These are phyloP conservation scores for Lepidurus couesii DNA, from an alignment of 1,140 invertebrate species.

Conservation along the genomic window DNA sequence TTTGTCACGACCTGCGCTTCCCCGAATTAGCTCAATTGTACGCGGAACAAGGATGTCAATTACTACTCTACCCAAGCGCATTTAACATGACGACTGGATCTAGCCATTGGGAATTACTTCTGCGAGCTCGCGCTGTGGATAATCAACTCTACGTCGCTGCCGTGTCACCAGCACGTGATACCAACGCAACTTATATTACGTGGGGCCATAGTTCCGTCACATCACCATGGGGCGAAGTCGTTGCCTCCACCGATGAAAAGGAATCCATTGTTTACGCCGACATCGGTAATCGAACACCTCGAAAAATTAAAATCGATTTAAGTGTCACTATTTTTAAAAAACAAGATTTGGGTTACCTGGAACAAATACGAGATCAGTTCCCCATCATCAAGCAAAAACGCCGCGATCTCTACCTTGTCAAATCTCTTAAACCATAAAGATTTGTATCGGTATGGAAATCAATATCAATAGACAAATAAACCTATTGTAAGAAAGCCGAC, in stretches of 20 bases:
- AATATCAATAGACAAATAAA: background rate
- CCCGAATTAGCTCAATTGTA: slow-evolving; percentile 80
- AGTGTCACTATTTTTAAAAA: slow-evolving; percentile 37
- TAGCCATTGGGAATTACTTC: slow-evolving; percentile 82
- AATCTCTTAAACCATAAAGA: background rate
- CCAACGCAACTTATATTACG: slow-evolving; percentile 66
- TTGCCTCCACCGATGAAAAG: slow-evolving; percentile 57
- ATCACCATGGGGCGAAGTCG: slow-evolving; percentile 78
- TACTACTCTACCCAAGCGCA: slow-evolving; percentile 84
- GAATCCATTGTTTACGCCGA: slow-evolving; percentile 68
- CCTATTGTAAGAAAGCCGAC: background rate
- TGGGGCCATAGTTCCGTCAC: slow-evolving; percentile 82
- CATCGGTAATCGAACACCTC: slow-evolving; percentile 53
- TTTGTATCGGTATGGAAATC: background rate
- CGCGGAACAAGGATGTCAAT: slow-evolving; percentile 67
- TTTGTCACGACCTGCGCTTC: slow-evolving; percentile 92
- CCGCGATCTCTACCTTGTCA: slow-evolving; percentile 61
- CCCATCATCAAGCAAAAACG: slow-evolving; percentile 69
- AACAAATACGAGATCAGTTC: slow-evolving; percentile 71
- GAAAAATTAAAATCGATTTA: background rate
- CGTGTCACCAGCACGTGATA: slow-evolving; percentile 66
- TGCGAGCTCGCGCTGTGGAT: slow-evolving; percentile 73
- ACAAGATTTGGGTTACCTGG: slow-evolving; percentile 63
- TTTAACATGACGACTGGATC: slow-evolving; percentile 95
- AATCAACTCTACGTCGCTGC: slow-evolving; percentile 74